Evolutionary conservation across 2,113 vertebrate species (phyloP).

Genomic region (Plotosus lineatus): DNA sequence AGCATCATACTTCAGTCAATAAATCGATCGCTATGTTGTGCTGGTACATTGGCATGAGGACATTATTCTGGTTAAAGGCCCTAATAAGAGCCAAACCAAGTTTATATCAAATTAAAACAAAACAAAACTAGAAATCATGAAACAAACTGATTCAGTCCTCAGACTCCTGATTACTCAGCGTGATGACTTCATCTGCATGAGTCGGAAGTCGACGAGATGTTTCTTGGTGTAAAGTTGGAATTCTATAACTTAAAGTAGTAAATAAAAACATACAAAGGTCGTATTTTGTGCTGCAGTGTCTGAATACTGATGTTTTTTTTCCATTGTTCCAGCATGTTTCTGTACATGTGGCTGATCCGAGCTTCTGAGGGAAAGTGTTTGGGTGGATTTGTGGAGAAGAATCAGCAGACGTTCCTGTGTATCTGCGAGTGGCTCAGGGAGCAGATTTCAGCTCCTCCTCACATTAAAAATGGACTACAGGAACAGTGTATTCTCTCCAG

Average conservation of each 20-base stretch:
- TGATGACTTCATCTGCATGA: not conserved
- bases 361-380: not conserved
- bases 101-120: not conserved
- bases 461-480: constrained; percentile 54
- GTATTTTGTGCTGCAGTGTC: not conserved
- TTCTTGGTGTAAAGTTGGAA: not conserved
- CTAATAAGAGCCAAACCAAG: not conserved
- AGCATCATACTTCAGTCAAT: too few relatives aligned
- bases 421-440: constrained; percentile 28
- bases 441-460: constrained; percentile 26
- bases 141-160: not conserved
- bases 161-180: not conserved
- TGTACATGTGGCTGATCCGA: not conserved
- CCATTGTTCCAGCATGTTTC: not conserved
- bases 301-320: not conserved
- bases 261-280: not conserved
- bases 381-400: not conserved
- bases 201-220: not conserved
- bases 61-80: not conserved
- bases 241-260: not conserved
- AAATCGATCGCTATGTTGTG: too few relatives aligned
- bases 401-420: not conserved
- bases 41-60: not conserved
- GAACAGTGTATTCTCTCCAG: constrained; percentile 57
- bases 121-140: not conserved